Evolutionary conservation across 2,888 invertebrate genomes (phyloP).

Genomic region (Macroteleia sp.): DNA sequence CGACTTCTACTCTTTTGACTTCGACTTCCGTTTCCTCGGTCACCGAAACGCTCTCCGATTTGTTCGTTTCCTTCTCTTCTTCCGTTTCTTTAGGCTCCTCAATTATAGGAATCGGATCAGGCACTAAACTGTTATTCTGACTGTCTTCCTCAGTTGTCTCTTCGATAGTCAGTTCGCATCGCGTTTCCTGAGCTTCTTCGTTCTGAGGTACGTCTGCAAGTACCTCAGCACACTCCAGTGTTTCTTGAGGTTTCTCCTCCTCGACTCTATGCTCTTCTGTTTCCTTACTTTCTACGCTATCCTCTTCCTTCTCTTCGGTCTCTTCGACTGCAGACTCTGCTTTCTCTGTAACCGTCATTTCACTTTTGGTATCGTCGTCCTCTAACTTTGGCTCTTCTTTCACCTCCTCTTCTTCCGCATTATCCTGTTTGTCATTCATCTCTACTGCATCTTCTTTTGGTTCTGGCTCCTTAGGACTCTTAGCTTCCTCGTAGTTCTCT

Average conservation of each 20-base stretch:
- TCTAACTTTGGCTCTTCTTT: too few species aligned
- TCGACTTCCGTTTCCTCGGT: too few species aligned
- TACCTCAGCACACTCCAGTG: slow-evolving; percentile 29
- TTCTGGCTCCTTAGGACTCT: too few species aligned
- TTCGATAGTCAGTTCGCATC: slow-evolving; percentile 69
- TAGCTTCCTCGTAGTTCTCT: too few species aligned
- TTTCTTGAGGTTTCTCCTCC: slow-evolving; percentile 15
- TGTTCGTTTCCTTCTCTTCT: slow-evolving; percentile 22
- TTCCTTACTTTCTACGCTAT: too few species aligned
- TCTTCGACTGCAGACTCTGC: too few species aligned
- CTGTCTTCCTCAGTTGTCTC: slow-evolving; percentile 75
- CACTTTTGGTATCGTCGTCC: too few species aligned
- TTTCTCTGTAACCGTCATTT: background rate
- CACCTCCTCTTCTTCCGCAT: too few species aligned
- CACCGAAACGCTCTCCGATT: background rate
- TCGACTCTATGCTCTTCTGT: slow-evolving; percentile 9
- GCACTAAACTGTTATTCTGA: slow-evolving; percentile 72
- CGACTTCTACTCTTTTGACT: too few species aligned
- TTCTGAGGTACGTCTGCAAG: slow-evolving; percentile 7
- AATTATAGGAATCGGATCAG: slow-evolving; percentile 77
- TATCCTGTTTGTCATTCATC: too few species aligned
- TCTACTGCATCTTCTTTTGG: too few species aligned
- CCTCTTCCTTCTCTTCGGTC: slow-evolving; percentile 19
- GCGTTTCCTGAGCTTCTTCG: slow-evolving; percentile 12
- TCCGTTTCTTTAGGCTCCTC: slow-evolving; percentile 75